Evolutionary conservation across 2,113 vertebrate species (phyloP).

Genomic region (Platysternon megacephalum): DNA sequence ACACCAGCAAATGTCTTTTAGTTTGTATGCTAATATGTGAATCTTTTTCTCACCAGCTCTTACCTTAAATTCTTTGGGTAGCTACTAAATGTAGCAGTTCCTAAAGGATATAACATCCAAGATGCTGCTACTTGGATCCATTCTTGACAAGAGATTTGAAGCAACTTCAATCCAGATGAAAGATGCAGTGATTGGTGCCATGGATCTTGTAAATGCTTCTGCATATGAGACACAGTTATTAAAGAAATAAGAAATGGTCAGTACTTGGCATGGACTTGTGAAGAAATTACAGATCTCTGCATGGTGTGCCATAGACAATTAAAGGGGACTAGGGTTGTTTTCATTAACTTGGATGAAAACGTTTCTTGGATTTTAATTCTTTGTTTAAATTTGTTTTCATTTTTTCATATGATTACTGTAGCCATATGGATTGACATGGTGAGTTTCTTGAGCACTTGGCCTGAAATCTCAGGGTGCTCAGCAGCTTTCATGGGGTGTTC

Average conservation of each 20-base stretch:
- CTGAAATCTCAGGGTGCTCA: background rate
- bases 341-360: background rate
- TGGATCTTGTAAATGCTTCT: background rate
- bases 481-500: background rate
- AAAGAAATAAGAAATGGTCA: background rate
- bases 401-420: background rate
- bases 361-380: background rate
- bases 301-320: background rate
- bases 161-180: background rate
- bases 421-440: background rate
- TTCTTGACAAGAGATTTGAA: background rate
- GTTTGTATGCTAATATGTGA: background rate
- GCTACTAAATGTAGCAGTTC: background rate
- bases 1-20: background rate
- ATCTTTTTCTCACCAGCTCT: background rate
- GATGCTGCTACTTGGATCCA: background rate
- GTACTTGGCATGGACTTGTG: background rate
- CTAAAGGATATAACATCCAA: background rate
- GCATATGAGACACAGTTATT: background rate
- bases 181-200: background rate
- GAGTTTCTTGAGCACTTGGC: fast-evolving
- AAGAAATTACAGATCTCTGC: background rate
- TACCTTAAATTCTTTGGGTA: background rate
- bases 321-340: background rate
- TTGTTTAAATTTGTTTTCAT: background rate